These are phyloP conservation scores for Mus minutoides DNA, from an alignment of 2,797 vertebrate species.

Conservation along the genomic window DNA sequence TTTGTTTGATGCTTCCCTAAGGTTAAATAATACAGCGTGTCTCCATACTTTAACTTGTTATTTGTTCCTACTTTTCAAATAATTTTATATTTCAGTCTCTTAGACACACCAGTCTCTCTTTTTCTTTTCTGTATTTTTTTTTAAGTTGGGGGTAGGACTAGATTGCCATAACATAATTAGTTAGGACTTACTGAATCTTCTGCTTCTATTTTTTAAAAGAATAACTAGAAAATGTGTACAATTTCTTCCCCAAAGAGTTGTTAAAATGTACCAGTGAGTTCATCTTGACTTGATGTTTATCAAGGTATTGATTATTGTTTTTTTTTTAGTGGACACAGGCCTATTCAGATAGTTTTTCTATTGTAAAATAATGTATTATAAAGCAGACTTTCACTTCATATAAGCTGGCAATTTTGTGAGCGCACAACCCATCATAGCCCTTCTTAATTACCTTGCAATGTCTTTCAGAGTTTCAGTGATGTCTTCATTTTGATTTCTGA, in stretches of 20 bases:
- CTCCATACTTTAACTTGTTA: background rate
- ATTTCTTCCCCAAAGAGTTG: background rate
- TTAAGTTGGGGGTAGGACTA: too few relatives aligned
- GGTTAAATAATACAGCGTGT: background rate
- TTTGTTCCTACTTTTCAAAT: background rate
- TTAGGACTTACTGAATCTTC: background rate
- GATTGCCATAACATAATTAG: too few relatives aligned
- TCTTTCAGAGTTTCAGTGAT: background rate
- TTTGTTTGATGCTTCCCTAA: background rate
- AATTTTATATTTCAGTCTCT: background rate
- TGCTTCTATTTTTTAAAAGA: background rate
- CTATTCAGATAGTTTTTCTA: background rate
- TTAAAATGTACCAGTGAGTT: background rate
- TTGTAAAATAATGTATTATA: background rate
- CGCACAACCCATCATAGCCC: background rate
- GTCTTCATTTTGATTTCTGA: background rate
- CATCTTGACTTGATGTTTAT: background rate
- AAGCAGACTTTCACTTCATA: background rate
- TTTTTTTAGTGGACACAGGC: background rate
- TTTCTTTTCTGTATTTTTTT: background rate
- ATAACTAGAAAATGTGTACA: background rate
- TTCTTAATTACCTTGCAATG: background rate
- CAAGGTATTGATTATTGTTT: background rate
- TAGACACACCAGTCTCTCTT: background rate
- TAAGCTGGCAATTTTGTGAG: background rate